A percentile compares a stretch with the other conserved stretches of the same genome.
Evolutionary conservation across 2,113 vertebrate species (phyloP).

Genomic region (Passer montanus): DNA sequence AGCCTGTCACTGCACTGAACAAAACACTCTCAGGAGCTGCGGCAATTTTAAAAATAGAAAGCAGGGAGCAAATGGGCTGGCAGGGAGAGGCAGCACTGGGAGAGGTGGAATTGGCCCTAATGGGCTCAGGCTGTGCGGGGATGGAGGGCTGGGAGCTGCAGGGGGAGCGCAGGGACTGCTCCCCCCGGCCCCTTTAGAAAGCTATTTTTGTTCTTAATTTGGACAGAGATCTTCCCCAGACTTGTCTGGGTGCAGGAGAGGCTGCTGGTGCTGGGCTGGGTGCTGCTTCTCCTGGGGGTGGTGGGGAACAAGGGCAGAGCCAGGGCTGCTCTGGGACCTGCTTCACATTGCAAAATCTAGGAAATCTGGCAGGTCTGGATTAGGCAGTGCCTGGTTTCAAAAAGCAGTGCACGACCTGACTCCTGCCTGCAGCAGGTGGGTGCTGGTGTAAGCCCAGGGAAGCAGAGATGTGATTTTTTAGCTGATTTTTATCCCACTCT

Average conservation of each 20-base stretch:
- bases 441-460: background rate
- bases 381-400: background rate
- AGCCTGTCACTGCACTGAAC: background rate
- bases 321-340: background rate
- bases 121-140: background rate
- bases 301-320: background rate
- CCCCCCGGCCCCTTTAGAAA: no score
- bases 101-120: background rate
- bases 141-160: background rate
- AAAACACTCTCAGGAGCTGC: background rate
- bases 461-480: background rate
- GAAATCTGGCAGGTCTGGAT: background rate
- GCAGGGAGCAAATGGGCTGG: conserved; percentile 15
- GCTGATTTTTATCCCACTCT: background rate
- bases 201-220: background rate
- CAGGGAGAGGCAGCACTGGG: background rate
- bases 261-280: background rate
- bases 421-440: background rate
- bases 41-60: conserved; percentile 6
- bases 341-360: background rate
- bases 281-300: background rate
- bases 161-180: background rate
- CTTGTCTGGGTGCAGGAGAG: background rate
- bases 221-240: background rate
- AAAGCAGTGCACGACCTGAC: accelerated